phyloP scores from a whole-genome alignment of 2,113 vertebrate species.

The Pelecanus crispus region DNA sequence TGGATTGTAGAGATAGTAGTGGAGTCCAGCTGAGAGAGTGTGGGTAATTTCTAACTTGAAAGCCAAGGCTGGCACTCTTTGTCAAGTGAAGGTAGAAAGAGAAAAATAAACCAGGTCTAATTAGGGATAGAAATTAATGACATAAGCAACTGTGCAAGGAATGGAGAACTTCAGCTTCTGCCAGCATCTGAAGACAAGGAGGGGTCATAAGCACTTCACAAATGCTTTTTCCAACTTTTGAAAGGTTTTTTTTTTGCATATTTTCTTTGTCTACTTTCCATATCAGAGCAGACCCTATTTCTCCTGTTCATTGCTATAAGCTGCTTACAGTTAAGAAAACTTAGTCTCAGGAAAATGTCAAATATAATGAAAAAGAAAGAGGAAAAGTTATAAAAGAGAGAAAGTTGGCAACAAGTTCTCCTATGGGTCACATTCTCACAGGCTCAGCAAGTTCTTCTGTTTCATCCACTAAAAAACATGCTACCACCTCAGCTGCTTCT shows the following conservation, averaged over 20 bases:
- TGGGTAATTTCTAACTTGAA: neutral
- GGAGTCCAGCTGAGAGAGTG: neutral
- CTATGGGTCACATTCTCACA: neutral
- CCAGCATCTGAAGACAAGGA: neutral
- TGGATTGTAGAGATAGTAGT: neutral
- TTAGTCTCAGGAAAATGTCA: conserved; percentile 9
- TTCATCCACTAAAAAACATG: conserved; percentile 5
- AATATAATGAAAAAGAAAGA: conserved; percentile 18
- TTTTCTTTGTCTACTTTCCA: neutral
- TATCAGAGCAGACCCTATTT: neutral
- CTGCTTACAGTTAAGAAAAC: neutral
- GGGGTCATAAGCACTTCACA: neutral
- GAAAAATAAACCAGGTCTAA: neutral
- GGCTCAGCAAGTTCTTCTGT: neutral
- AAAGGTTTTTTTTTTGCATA: neutral
- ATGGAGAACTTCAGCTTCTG: neutral
- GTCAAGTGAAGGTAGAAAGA: neutral
- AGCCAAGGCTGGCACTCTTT: neutral
- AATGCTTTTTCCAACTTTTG: neutral
- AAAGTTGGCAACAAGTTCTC: conserved; percentile 10
- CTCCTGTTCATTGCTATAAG: neutral
- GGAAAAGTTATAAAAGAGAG: neutral
- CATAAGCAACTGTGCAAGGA: neutral
- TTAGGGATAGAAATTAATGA: neutral
- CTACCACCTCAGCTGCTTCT: neutral